Base-by-base conservation (phyloP, 2,797 vertebrate species). In the Tenualosa ilisha region DNA sequence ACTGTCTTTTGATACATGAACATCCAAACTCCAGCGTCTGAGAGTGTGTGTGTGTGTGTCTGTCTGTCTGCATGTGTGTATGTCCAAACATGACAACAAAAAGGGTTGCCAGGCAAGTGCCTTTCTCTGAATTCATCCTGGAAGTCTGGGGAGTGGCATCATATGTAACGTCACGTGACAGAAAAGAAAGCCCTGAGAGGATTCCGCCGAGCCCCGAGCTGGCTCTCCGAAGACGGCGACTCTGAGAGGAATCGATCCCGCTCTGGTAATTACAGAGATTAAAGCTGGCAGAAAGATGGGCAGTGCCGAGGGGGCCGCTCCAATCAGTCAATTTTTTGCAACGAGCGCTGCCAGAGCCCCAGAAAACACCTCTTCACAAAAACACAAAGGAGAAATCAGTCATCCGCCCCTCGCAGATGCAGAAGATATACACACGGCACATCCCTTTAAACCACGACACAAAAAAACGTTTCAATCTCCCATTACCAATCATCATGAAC, bases 241-340 rank as follows among this genome's bases (percentile, higher is more conserved):
- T 75, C 13, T 31, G 68, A 40, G 68, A 75, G 68, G 68, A 40
- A 75, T 75, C 68, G 68, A 75, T 75, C 31, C 31, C 13, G 31
- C 15, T 75, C 31, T 37, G 68, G 68, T 75, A 75, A 75, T 75
- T 75, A 75, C 31, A 75, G 68, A 75, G 68, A 75, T 75, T 75
- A 40, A 75, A 75, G 68, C 68, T 40, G 68, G 31, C 68, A 75
- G 68, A 15, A 15, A 40, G 31, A 75, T 5, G 31, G 68, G 31
- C 31, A 75, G 6, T 13, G 15, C 31, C 31, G 31, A 75, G 37
- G 12, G 31, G 37, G 31, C 12, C 31, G 68, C 68, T 75, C 31
- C 68, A 75, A 75, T 75, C 68, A 43, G 31, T 75, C 68, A 40
- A 75, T 68, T 72, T 72, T 56, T 40, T 40, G 26, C 31, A 40